Conservation (phyloP, 2,888 invertebrate genomes). For the Cataglyphis altisquamis region DNA sequence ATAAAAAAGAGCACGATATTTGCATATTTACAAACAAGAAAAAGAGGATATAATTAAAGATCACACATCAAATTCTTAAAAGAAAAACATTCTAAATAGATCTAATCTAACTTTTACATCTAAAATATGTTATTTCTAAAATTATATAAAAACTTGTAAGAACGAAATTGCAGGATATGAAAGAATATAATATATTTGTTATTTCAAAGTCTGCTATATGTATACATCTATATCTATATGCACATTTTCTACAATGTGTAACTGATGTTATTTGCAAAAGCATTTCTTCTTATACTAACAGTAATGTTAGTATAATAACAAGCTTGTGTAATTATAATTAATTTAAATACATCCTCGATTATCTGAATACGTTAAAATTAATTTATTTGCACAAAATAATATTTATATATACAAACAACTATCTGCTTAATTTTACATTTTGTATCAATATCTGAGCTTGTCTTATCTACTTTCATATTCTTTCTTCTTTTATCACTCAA, state of each 20-base stretch:
- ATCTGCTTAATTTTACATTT: not conserved
- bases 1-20: not conserved
- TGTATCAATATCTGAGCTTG: not conserved
- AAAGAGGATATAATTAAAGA: not conserved
- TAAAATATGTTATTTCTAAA: not conserved
- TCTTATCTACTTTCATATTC: not conserved
- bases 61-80: not conserved
- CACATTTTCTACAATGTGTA: not conserved
- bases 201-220: slow-evolving; percentile 9
- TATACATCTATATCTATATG: not conserved
- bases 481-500: not conserved
- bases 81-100: not conserved
- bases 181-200: slow-evolving; percentile 5
- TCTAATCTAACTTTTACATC: not conserved
- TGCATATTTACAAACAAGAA: not conserved
- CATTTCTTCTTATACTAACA: not conserved
- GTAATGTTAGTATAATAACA: slow-evolving; percentile 2
- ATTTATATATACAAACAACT: not conserved
- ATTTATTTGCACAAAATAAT: not conserved
- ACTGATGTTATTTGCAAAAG: slow-evolving; percentile 20
- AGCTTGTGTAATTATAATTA: slow-evolving; percentile 24
- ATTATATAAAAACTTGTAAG: not conserved
- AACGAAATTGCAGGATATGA: not conserved
- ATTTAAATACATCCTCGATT: slow-evolving; percentile 16
- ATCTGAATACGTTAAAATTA: not conserved